These are phyloP conservation scores for Phocoena sinus DNA, from an alignment of 2,113 vertebrate genomes.

Conservation along the genomic window DNA sequence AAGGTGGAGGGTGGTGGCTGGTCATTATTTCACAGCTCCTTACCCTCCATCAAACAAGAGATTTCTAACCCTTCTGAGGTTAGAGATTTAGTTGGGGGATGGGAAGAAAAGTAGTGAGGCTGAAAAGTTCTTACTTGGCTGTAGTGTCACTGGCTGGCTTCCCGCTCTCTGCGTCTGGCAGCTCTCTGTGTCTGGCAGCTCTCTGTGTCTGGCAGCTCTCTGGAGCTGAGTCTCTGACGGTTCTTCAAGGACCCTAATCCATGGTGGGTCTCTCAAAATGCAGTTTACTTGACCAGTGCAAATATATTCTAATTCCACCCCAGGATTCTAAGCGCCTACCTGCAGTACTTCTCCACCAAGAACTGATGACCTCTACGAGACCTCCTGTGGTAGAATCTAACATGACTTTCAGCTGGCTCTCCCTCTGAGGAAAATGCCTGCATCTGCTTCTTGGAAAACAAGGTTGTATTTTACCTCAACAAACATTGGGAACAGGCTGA, in stretches of 20 bases:
- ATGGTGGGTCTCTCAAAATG: neutral
- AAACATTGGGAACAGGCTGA: neutral
- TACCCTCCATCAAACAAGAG: neutral
- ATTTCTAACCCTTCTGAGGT: neutral
- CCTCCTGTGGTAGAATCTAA: neutral
- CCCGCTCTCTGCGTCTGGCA: neutral
- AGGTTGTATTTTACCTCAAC: neutral
- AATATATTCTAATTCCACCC: neutral
- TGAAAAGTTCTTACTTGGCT: neutral
- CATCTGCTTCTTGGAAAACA: neutral
- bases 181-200: neutral
- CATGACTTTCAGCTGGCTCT: neutral
- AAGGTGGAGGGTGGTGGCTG: neutral
- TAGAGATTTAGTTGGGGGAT: neutral
- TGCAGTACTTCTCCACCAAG: neutral
- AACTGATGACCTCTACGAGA: neutral
- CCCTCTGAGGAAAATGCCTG: no score
- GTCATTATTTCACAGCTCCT: neutral
- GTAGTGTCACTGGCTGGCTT: neutral
- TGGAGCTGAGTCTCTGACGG: neutral
- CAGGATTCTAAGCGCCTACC: neutral
- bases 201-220: neutral
- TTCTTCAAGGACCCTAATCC: neutral
- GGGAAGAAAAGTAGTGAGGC: neutral
- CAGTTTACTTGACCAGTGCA: neutral